A percentile compares a stretch with the other conserved stretches of the same genome.
These are phyloP conservation scores for Rissa tridactyla DNA, from an alignment of 2,113 vertebrate genomes.

Conservation along the genomic window DNA sequence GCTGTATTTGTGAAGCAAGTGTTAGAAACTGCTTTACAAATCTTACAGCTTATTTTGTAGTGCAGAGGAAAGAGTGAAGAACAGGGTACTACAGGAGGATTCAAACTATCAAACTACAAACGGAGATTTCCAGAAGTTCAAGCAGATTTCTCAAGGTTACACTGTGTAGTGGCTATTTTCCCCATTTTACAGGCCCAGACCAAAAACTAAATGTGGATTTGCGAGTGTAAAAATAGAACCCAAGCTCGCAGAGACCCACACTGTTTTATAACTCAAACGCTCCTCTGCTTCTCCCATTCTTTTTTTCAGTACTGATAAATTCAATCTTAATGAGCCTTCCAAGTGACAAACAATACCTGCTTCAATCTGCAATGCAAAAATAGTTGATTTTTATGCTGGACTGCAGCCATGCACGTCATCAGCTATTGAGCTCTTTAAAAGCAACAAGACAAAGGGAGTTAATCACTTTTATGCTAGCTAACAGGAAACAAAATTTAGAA, in stretches of 20 bases:
- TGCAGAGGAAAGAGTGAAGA: background rate
- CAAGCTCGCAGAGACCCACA: background rate
- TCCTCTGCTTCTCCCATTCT: background rate
- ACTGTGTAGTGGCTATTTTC: background rate
- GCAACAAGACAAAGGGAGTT: background rate
- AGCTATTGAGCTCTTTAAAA: background rate
- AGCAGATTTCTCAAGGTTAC: background rate
- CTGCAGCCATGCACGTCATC: background rate
- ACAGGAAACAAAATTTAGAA: background rate
- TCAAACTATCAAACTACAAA: background rate
- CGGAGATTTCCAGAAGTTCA: background rate
- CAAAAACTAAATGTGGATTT: background rate
- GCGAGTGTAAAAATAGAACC: background rate
- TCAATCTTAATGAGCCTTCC: background rate
- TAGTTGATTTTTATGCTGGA: background rate
- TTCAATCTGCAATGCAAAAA: conserved; percentile 8
- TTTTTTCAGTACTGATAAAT: background rate
- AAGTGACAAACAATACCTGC: background rate
- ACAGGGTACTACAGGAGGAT: background rate
- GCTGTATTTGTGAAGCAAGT: background rate
- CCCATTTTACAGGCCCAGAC: background rate
- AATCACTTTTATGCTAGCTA: background rate
- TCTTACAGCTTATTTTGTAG: background rate
- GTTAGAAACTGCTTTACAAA: background rate
- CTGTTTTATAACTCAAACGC: background rate